Percentiles rank a stretch among this genome's conserved stretches.
Evolutionary conservation across 2,888 invertebrate genomes (phyloP).

Genomic region (Chloromyia formosa): DNA sequence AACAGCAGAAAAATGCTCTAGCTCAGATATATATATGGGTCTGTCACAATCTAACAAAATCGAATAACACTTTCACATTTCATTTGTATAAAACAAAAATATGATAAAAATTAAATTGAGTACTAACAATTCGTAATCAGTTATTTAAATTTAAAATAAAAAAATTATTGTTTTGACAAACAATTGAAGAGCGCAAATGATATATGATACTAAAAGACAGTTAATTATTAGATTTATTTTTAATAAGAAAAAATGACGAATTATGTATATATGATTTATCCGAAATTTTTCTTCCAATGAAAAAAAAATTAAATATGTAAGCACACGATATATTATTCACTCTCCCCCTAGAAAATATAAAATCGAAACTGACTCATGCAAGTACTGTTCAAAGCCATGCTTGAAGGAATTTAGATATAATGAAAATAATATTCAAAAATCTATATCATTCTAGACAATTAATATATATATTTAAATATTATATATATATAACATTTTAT

Average conservation of each 20-base stretch:
- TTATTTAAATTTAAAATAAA: too few relatives aligned
- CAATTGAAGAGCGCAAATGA: conserved; percentile 40
- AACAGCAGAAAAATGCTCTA: too few relatives aligned
- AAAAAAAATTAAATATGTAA: not conserved
- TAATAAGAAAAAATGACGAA: not conserved
- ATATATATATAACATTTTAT: conserved; percentile 32
- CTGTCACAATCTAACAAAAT: too few relatives aligned
- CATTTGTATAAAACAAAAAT: too few relatives aligned
- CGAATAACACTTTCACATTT: too few relatives aligned
- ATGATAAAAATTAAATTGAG: too few relatives aligned
- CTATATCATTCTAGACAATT: not conserved
- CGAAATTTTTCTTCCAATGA: not conserved
- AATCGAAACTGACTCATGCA: not conserved
- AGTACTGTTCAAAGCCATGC: not conserved
- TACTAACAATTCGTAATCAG: conserved; percentile 36
- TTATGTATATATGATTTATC: not conserved
- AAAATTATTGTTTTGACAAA: conserved; percentile 10
- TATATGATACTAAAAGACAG: conserved; percentile 10
- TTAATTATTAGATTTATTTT: not conserved
- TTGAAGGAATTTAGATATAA: not conserved
- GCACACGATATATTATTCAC: too few relatives aligned
- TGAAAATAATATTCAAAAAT: not conserved
- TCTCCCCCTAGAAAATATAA: conserved; percentile 25
- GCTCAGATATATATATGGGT: too few relatives aligned
- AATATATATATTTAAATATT: not conserved